Conservation (phyloP, 2,797 vertebrate species). For the Allobates femoralis region DNA sequence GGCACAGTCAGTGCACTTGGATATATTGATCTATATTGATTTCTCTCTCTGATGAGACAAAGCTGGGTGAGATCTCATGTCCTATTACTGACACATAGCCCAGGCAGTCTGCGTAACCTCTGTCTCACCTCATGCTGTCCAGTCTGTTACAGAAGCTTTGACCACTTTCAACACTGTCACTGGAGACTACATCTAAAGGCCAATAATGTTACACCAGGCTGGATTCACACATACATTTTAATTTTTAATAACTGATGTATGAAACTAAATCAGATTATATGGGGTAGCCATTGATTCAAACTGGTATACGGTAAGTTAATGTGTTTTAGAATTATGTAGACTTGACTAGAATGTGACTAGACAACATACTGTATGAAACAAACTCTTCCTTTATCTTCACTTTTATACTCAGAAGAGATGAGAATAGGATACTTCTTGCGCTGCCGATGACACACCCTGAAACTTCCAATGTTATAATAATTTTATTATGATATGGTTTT, state of each 20-base stretch:
- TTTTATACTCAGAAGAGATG: no score
- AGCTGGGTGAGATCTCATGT: conserved; percentile 46
- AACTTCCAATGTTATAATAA: no score
- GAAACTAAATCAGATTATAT: not conserved
- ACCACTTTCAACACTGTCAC: conserved; percentile 6
- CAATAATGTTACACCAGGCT: not conserved
- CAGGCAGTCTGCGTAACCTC: conserved; percentile 36
- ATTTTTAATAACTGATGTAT: not conserved
- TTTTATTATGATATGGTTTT: no score
- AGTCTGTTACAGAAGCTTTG: conserved; percentile 29
- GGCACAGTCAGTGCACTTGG: conserved; percentile 45
- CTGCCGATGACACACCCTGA: no score
- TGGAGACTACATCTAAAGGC: not conserved
- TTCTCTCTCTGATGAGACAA: conserved; percentile 31
- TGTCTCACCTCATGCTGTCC: conserved; percentile 36
- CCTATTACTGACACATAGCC: conserved; percentile 9
- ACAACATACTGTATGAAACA: not conserved
- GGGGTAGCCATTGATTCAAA: not conserved
- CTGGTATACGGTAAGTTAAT: not conserved
- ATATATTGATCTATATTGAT: conserved; percentile 50
- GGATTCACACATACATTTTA: not conserved
- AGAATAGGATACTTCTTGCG: no score
- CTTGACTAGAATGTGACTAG: not conserved
- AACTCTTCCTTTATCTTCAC: not conserved
- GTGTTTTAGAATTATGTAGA: not conserved